A percentile compares a stretch with the other conserved stretches of the same genome.
Evolutionary conservation across 1,140 invertebrate species (phyloP).

Genomic region (Bactericera cockerelli): DNA sequence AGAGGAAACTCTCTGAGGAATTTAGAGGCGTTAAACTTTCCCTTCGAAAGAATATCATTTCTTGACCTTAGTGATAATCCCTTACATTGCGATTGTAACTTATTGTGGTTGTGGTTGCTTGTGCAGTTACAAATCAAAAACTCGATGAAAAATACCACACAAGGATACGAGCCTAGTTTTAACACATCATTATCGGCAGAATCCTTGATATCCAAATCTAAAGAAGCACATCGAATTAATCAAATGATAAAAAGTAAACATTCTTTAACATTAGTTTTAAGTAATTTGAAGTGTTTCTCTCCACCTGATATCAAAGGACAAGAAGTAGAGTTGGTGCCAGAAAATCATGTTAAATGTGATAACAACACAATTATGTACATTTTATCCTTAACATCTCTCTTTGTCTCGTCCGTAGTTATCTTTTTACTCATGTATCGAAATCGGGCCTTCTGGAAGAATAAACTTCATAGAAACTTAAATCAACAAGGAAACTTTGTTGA

Average conservation of each 20-base stretch:
- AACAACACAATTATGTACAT: slow-evolving; percentile 15
- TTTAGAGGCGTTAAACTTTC: slow-evolving; percentile 60
- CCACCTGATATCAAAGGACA: slow-evolving; percentile 34
- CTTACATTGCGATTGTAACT: slow-evolving; percentile 69
- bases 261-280: slow-evolving; percentile 16
- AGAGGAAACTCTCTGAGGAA: slow-evolving; percentile 51
- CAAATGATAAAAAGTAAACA: neutral
- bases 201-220: too few species aligned
- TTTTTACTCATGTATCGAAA: neutral
- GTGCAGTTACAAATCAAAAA: slow-evolving; percentile 27
- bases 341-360: slow-evolving; percentile 42
- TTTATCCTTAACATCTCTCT: neutral
- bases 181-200: neutral
- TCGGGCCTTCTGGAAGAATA: neutral
- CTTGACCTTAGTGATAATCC: slow-evolving; percentile 64
- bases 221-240: slow-evolving; percentile 11
- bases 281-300: slow-evolving; percentile 34
- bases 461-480: neutral
- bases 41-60: slow-evolving; percentile 50
- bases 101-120: slow-evolving; percentile 70
- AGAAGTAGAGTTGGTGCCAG: slow-evolving; percentile 35
- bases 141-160: slow-evolving; percentile 16
- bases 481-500: neutral
- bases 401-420: neutral
- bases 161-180: too few species aligned